phyloP scores from a whole-genome alignment of 2,888 invertebrate genomes.

The Microctonus hyperodae region DNA sequence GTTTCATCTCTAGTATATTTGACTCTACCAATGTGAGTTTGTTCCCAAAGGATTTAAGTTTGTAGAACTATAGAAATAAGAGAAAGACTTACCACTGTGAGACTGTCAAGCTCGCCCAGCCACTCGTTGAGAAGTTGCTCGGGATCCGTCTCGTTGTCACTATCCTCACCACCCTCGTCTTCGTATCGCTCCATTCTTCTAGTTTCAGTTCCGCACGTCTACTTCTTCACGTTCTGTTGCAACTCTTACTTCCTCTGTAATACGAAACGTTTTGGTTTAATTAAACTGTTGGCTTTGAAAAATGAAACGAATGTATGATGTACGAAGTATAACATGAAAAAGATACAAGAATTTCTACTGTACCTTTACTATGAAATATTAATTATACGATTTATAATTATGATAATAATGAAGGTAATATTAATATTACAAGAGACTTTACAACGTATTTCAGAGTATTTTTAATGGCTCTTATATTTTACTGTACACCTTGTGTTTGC shows the following conservation, averaged over 20 bases:
- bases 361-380: too few relatives aligned
- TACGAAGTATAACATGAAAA: not conserved
- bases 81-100: constrained; percentile 73
- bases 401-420: not conserved
- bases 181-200: constrained; percentile 59
- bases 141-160: constrained; percentile 74
- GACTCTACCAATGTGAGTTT: not conserved
- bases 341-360: not conserved
- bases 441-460: not conserved
- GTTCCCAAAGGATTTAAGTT: not conserved
- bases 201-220: constrained; percentile 14
- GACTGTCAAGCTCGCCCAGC: constrained; percentile 78
- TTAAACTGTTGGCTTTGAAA: not conserved
- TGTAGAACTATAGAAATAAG: not conserved
- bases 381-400: not conserved
- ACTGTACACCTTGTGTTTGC: constrained; percentile 2
- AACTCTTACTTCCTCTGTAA: constrained; percentile 16
- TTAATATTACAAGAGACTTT: not conserved
- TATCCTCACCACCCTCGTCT: constrained; percentile 67
- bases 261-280: constrained; percentile 12
- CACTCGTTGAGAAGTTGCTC: constrained; percentile 80
- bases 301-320: not conserved
- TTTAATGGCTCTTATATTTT: not conserved
- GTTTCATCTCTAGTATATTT: not conserved
- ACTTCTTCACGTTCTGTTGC: not conserved